Base-by-base conservation (phyloP, 2,797 vertebrate species). In the Acanthurus tractus region DNA sequence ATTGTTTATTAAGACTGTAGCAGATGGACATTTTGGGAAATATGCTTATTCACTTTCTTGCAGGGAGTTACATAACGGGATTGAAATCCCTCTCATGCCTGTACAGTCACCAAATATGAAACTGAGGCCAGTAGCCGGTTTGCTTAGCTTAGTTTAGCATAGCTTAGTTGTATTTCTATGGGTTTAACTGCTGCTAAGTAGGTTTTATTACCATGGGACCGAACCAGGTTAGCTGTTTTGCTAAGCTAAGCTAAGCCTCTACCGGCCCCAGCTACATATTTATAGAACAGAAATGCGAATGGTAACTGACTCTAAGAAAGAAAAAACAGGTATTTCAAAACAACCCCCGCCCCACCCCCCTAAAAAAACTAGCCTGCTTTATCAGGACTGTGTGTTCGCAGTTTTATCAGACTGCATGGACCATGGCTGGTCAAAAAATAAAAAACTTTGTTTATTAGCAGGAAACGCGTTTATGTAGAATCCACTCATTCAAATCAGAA, bases 11-110 rank as follows among this genome's bases (percentile, higher is more conserved):
- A 20, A 53, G 11, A 61, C 6, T 54, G 17, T 13, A 68, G 45
- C 6, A 53, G 44, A 55, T 46, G 8, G 8, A 56, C 6, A 76
- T 78, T 44, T 67, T 61, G 8, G 22, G 56, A 70, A 63, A 57
- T 22, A n/a, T 40, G 2, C 55, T 49, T 14, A 44, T 29, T 29
- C 4, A 4, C 29, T 29, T 44, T 22, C 29, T 70, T 66, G 57
- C 9, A 3, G 29, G 4, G 4, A 45, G 17, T 62, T 54, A 68
- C 7, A 69, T 53, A 20, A 61, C 34, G 36, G 34, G 40, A 79
- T n/a, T 57, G 46, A 73, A 22, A 50, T 11, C 23, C 46, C 7
- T 50, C 7, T 25, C 18, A 6, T 18, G 6, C 48, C 38, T 56
- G 14, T 54, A 48, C 0, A 9, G 44, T 29, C 4, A 3, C 29